phyloP scores from a whole-genome alignment of 1,140 invertebrate species.

The Papilio polyxenes region DNA sequence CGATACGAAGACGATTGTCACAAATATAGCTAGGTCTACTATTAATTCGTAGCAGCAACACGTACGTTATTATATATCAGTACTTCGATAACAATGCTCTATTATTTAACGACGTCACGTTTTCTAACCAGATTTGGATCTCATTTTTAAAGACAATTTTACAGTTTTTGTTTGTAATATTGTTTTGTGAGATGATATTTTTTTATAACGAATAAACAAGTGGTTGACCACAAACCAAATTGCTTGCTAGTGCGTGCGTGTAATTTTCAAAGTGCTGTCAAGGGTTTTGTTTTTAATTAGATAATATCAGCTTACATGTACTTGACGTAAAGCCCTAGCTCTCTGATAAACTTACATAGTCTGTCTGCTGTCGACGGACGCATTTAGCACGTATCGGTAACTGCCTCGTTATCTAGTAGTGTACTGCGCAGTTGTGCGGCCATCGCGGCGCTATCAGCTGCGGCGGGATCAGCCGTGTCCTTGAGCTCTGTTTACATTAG shows the following conservation, averaged over 20 bases:
- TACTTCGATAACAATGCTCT: not conserved
- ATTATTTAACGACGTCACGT: not conserved
- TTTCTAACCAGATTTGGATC: not conserved
- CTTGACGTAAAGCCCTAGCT: not conserved
- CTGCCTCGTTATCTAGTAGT: not conserved
- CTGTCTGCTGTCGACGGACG: not conserved
- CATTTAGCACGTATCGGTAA: not conserved
- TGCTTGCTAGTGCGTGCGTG: no score
- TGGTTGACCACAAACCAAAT: no score
- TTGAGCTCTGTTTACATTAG: conserved; percentile 12
- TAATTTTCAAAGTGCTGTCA: no score
- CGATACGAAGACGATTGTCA: no score
- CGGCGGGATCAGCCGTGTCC: not conserved
- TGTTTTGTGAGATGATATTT: not conserved
- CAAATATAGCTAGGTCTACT: not conserved
- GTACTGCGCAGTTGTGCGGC: conserved; percentile 11
- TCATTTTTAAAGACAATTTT: not conserved
- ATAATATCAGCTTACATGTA: not conserved
- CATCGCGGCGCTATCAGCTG: not conserved
- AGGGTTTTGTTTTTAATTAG: not conserved
- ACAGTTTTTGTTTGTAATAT: not conserved
- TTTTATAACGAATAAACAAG: no score
- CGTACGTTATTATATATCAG: not conserved
- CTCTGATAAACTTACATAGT: not conserved
- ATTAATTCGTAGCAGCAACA: not conserved